Conservation (phyloP, 23 tunicate genomes). For the Ciona savignyi region DNA sequence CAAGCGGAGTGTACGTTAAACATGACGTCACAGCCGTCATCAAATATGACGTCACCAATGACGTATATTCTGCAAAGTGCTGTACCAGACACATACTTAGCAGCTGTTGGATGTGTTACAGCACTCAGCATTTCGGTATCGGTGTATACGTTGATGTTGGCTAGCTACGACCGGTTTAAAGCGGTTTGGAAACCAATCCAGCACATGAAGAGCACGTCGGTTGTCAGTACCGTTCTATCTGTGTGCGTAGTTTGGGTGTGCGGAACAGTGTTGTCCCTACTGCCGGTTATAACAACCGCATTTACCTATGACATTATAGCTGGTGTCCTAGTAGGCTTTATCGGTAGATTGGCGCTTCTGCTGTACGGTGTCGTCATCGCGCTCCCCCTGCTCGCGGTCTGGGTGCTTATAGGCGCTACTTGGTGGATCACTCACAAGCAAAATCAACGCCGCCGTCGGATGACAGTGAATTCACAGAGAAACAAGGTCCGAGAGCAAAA, state of each 20-base stretch:
- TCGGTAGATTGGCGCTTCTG: not conserved
- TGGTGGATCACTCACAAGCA: not conserved
- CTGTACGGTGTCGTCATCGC: constrained; percentile 1
- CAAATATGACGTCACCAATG: no score
- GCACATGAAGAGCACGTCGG: constrained; percentile 18
- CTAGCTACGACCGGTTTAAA: constrained; percentile 48
- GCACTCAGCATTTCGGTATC: constrained; percentile 26
- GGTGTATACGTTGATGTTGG: constrained; percentile 62
- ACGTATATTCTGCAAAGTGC: no score
- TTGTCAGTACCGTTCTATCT: not conserved
- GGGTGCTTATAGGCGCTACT: constrained; percentile 6
- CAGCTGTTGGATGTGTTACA: constrained; percentile 8
- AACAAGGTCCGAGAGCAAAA: constrained; percentile 3
- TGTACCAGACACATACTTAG: no score
- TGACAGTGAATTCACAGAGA: constrained; percentile 2
- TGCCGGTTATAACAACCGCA: constrained; percentile 10
- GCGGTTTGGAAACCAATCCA: constrained; percentile 24
- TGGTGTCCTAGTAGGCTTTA: constrained; percentile 13
- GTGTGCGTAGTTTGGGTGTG: constrained; percentile 13
- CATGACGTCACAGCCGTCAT: not conserved
- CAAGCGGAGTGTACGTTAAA: not conserved
- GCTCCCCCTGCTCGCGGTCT: constrained; percentile 15
- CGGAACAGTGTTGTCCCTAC: constrained; percentile 6
- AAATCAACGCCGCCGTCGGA: not conserved
- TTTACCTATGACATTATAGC: no score